Evolutionary conservation across 2,797 vertebrate genomes (phyloP), one percentile per base, ranked within the genome.

Genomic region (Anabacerthia variegaticeps): DNA sequence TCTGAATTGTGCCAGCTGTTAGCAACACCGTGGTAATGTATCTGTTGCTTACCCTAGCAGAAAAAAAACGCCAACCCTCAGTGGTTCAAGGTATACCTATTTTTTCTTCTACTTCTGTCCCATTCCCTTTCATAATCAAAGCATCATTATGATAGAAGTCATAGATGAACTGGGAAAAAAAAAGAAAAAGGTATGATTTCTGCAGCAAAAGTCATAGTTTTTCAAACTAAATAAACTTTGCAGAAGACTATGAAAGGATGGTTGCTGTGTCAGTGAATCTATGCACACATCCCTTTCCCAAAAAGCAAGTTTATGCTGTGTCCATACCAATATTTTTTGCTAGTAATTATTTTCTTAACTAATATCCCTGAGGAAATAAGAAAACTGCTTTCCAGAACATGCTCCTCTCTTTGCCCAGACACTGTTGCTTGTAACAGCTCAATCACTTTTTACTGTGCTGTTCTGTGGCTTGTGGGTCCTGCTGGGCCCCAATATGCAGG

Each of bases 1-100:
- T 75, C 89, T 74, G 74, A 89, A 85, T 75, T 39, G 49, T 74
- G 51, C 68, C 62, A 83, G 56, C 68, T 93, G 49, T 86, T 91
- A 79, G 37, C 34, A 71, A 9, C 34, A 74, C 20, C 41, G 34
- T 0, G 0, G 27, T 77, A 82, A 85, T 83, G 30, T 39, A 30
- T 49, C n/a, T 80, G 14, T 21, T 92, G 69, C 51, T 94, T 72
- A 65, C 3, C 48, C 36, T 56, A 73, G 83, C 69, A 87, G 75
- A 94, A 77, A 75, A 69, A 10, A 0, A 7, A 5, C 0, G 8
- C 16, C 43, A 49, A 1, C 7, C 11, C 20, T 24, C 46, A 13
- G 22, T n/a, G 55, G 54, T 77, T 68, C 67, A 43, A 59, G 76
- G 36, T 54, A 39, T 49, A 92, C 39, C 22, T 79, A n/a, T 85